Conservation (phyloP, 2,797 vertebrate species). For the Takifugu rubripes region DNA sequence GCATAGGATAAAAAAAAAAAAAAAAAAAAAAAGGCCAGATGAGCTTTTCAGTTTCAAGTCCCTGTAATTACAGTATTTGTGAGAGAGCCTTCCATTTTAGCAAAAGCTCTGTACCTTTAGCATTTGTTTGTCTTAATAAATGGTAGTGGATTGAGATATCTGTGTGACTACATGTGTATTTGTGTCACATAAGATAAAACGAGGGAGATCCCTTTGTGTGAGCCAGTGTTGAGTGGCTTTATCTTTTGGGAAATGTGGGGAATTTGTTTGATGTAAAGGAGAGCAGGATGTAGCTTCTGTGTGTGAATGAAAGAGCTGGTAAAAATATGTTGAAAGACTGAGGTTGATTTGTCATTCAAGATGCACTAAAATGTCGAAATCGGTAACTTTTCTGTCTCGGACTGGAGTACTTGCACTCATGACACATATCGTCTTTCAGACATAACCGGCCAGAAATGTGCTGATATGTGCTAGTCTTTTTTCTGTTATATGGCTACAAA, state of each 20-base stretch:
- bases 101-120: not conserved
- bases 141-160: constrained; percentile 23
- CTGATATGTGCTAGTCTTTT: too few relatives aligned
- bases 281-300: constrained; percentile 17
- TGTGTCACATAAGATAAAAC: constrained; percentile 39
- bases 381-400: not conserved
- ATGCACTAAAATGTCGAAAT: not conserved
- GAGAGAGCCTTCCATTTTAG: too few relatives aligned
- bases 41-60: too few relatives aligned
- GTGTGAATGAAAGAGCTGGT: constrained; percentile 4
- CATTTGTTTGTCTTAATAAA: constrained; percentile 7
- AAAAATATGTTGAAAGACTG: constrained; percentile 14
- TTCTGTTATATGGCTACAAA: too few relatives aligned
- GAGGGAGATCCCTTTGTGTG: constrained; percentile 38
- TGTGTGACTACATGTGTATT: constrained; percentile 8
- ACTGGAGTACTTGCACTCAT: not conserved
- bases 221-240: constrained; percentile 51
- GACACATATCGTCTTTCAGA: not conserved
- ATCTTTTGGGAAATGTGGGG: constrained; percentile 61
- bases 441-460: too few relatives aligned
- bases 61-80: too few relatives aligned
- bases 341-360: not conserved
- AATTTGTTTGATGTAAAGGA: constrained; percentile 66
- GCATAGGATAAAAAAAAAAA: not conserved
- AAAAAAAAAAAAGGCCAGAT: constrained; percentile 2